Base-by-base conservation (phyloP, 2,797 vertebrate species). In the Notolepis coatsorum region DNA sequence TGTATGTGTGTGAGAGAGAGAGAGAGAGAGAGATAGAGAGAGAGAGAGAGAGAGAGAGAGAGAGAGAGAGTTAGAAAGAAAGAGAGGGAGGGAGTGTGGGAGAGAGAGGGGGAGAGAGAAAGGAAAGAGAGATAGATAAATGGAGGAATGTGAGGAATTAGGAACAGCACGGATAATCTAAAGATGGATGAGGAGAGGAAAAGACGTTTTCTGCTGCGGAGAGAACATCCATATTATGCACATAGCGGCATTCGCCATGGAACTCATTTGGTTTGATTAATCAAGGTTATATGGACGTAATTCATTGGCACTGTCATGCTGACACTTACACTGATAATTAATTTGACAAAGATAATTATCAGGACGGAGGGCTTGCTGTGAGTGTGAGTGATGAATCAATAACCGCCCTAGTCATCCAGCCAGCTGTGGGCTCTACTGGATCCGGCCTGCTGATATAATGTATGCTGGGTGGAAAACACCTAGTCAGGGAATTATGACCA, bases 271-370 rank as follows among this genome's bases (percentile, higher is more conserved):
- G 79, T 81, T 27, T 87, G 83, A 88, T 87, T 75, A 84, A 84
- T 86, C 74, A 85, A 85, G 85, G 84, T 87, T 84, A 86, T 87
- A 79, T 70, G 84, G 79, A 72, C 77, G 82, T 79, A 89, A 85
- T 83, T 82, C 80, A 78, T 85, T 3, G 51, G 56, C 65, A 77
- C 73, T 61, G 77, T 80, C 81, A 71, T 37, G 65, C 67, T 82
- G 84, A 85, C 83, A 87, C 82, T 84, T 81, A 79, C 55, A 70
- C 75, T 79, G 78, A 75, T 83, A 82, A 89, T 90, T 84, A 69
- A 84, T 87, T 79, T 84, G 82, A 84, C 84, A 84, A 81, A 83
- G 81, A 85, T 83, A 86, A 88, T 88, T 85, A 90, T 88, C 75
- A 73, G 71, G 68, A 69, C 75, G 69, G 79, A 56, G 75, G 68